Base-by-base conservation (phyloP, 1,140 invertebrate genomes). In the Metopolophium dirhodum region DNA sequence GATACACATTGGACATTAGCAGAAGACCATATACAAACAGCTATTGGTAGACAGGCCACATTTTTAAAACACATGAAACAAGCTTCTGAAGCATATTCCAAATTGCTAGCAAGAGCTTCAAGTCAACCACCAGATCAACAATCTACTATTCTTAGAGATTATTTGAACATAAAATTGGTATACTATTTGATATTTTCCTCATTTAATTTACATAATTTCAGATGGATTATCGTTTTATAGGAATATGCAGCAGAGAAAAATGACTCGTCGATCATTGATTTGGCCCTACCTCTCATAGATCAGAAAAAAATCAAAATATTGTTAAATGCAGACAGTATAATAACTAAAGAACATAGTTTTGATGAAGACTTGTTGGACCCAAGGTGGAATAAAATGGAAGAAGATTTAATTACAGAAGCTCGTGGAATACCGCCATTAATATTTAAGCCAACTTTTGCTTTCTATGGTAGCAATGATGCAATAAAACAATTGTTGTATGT, bases 1-100 rank as follows among this genome's bases (percentile, higher is more conserved):
- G 96, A 96, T 87, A 97, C 97, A 94, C 97, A 97, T 6, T 99
- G 98, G 98, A 97, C 97, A 91, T 96, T 99, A 93, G 98, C 98
- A 18, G 98, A 98, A 95, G 98, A 99, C 96, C 98, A 99, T 95
- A 99, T 99, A 94, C 97, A 99, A 95, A 99, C 98, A 95, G 99
- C 98, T 22, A 97, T 99, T 94, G 98, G 98, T 7, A 96, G 98
- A 94, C 97, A 99, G 95, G 98, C 98, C 37, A 96, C 97, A 94
- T 97, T 97, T 94, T 96, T 99, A 88, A 97, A 97, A 95, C 96
- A 97, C 94, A 95, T 97, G 93, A 95, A 96, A 94, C 97, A 98
- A 94, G 97, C 98, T 26, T 97, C 97, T 77, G 95, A 96, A 93
- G 97, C 98, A 93, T 98, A 99, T 95, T 96, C 97, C 90, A 97